phyloP scores from a whole-genome alignment of 1,140 invertebrate genomes.

The Tetraneura akinire region DNA sequence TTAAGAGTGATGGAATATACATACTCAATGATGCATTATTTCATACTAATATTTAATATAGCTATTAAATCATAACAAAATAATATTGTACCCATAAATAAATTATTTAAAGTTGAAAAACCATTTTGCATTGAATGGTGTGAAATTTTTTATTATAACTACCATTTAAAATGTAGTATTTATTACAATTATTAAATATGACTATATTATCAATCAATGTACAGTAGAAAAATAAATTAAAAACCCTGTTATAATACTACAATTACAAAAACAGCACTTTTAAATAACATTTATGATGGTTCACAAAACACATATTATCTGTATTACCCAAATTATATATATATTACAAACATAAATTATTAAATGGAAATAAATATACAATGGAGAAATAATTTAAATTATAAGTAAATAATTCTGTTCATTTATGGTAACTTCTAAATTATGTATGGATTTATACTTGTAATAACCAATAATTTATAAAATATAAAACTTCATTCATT shows the following conservation, averaged over 20 bases:
- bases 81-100: neutral
- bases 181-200: neutral
- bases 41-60: too few relatives aligned
- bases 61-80: constrained; percentile 11
- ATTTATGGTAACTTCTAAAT: neutral
- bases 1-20: neutral
- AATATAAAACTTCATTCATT: too few relatives aligned
- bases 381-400: neutral
- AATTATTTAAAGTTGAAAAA: neutral
- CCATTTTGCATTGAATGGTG: neutral
- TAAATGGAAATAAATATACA: neutral
- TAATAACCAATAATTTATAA: too few relatives aligned
- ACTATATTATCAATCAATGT: constrained; percentile 28
- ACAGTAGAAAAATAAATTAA: constrained; percentile 31
- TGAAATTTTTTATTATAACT: neutral
- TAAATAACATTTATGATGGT: neutral
- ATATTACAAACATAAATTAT: neutral
- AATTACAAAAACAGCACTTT: neutral
- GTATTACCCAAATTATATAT: neutral
- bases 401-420: neutral
- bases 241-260: constrained; percentile 14
- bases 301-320: neutral
- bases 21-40: neutral
- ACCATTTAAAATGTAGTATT: neutral
- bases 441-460: neutral